Conservation (phyloP, 2,797 vertebrate species). For the Sebastes oblongus region DNA sequence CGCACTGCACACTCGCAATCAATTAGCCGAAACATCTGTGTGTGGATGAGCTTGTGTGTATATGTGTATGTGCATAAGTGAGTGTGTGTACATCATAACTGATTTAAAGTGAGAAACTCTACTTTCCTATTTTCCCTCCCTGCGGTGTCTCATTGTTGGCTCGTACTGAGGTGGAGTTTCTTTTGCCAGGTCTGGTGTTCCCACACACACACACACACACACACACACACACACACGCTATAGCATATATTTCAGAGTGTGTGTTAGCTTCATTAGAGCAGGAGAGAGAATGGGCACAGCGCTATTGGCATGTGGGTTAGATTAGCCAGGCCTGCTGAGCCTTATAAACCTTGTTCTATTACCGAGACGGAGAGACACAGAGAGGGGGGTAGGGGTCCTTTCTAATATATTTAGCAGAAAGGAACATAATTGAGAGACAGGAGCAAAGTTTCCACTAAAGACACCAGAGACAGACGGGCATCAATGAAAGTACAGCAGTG, state of each 20-base stretch:
- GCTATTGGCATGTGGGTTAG: slow-evolving; percentile 75
- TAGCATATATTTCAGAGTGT: slow-evolving; percentile 34
- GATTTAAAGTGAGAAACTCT: slow-evolving; percentile 65
- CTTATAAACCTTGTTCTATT: slow-evolving; percentile 66
- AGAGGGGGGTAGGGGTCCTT: slow-evolving; percentile 14
- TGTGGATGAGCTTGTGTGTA: slow-evolving; percentile 30
- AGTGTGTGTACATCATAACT: slow-evolving; percentile 59
- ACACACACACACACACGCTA: background rate
- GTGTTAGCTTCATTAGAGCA: slow-evolving; percentile 62
- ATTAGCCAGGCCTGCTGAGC: slow-evolving; percentile 65
- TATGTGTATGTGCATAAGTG: background rate
- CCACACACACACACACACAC: slow-evolving; percentile 30
- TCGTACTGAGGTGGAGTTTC: slow-evolving; percentile 29
- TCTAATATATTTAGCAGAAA: slow-evolving; percentile 60
- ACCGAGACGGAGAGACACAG: slow-evolving; percentile 38
- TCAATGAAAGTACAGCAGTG: slow-evolving; percentile 18
- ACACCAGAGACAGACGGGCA: slow-evolving; percentile 23
- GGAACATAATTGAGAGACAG: slow-evolving; percentile 34
- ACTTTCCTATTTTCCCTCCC: slow-evolving; percentile 59
- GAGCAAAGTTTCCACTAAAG: slow-evolving; percentile 38
- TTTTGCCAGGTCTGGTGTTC: slow-evolving; percentile 63
- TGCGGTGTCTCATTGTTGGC: slow-evolving; percentile 60
- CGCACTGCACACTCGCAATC: slow-evolving; percentile 51
- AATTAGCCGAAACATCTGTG: slow-evolving; percentile 70
- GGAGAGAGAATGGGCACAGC: slow-evolving; percentile 66